phyloP scores from a whole-genome alignment of 2,113 vertebrate species.

The Onychostruthus taczanowskii region DNA sequence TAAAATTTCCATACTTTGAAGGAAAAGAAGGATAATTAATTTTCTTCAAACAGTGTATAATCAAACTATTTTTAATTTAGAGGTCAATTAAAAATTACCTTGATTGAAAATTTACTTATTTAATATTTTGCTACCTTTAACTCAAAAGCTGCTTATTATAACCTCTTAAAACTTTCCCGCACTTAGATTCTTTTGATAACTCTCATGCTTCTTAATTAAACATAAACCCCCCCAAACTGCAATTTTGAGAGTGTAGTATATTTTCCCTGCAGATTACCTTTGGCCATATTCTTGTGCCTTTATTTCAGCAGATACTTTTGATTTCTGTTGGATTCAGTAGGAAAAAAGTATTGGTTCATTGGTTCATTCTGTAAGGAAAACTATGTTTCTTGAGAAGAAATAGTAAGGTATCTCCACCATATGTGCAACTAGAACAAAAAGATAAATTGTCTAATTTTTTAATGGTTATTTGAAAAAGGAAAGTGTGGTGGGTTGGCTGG shows the following conservation, averaged over 20 bases:
- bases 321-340: background rate
- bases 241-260: background rate
- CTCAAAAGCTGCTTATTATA: slow-evolving; percentile 20
- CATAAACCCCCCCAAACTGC: background rate
- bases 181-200: slow-evolving; percentile 7
- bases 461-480: background rate
- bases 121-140: slow-evolving; percentile 40
- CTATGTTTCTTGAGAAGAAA: background rate
- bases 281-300: background rate
- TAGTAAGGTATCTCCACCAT: background rate
- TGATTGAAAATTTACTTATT: slow-evolving; percentile 30
- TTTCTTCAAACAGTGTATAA: slow-evolving; percentile 61
- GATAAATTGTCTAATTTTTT: background rate
- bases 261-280: background rate
- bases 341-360: background rate
- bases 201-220: background rate
- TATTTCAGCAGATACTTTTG: background rate
- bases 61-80: slow-evolving; percentile 54
- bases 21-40: slow-evolving; percentile 58
- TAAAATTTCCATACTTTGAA: slow-evolving; percentile 63
- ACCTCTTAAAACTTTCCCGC: background rate
- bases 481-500: background rate
- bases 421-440: background rate
- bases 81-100: slow-evolving; percentile 46
- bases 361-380: background rate